Evolutionary conservation across 2,888 invertebrate species (phyloP).

Genomic region (Strigamia maritima): DNA sequence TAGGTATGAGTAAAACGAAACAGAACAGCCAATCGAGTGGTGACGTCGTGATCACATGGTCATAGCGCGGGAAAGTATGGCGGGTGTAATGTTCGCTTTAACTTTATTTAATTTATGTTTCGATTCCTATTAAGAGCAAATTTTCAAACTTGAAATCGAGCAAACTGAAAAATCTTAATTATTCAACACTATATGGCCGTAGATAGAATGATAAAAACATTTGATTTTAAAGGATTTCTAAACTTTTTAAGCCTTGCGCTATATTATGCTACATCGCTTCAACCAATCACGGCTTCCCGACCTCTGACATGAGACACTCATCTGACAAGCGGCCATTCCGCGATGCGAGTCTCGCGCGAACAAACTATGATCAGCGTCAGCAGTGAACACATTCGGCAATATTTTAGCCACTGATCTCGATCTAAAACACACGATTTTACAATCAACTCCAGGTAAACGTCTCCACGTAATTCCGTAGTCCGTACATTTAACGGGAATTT

Average conservation of each 20-base stretch:
- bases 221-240: too few relatives aligned
- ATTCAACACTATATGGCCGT: too few relatives aligned
- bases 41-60: neutral
- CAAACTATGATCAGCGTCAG: neutral
- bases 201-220: too few relatives aligned
- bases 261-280: neutral
- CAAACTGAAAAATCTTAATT: too few relatives aligned
- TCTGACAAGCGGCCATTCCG: conserved; percentile 31
- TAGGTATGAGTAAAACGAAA: conserved; percentile 1
- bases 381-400: neutral
- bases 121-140: neutral
- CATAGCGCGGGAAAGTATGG: neutral
- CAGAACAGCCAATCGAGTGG: neutral
- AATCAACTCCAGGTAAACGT: neutral
- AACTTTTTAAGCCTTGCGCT: too few relatives aligned
- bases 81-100: neutral
- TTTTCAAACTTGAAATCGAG: neutral
- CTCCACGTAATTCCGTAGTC: too few relatives aligned
- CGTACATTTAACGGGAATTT: too few relatives aligned
- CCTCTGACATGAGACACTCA: conserved; percentile 26
- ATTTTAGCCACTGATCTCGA: neutral
- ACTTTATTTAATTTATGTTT: neutral
- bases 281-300: neutral
- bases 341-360: neutral
- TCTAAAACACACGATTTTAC: neutral